Evolutionary conservation across 2,113 vertebrate species (phyloP), one percentile per base, ranked within the genome.

Genomic region (Accipiter virgatus): DNA sequence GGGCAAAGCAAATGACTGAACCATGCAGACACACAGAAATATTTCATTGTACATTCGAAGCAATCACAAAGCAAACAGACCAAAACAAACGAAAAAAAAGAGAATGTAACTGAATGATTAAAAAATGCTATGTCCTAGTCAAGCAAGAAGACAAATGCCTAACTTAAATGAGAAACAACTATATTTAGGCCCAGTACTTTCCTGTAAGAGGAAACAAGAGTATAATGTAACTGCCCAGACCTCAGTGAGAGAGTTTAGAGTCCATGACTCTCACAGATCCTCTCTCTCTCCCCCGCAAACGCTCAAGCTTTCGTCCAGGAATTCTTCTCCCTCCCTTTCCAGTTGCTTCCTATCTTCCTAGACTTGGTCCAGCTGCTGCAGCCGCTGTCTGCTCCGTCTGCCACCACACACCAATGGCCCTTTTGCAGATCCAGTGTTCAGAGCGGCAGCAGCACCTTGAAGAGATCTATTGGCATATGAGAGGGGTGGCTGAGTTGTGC

Each of bases 151-250:
- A 65, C 31, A 85, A 84, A 87, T 67, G 38, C 13, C 13, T 80
- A 53, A 66, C 74, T 87, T 79, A 90, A 38, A 85, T 67, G n/a
- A 70, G 62, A 81, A 93, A 58, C 22, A 63, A 31, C 43, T 75
- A 15, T 78, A 85, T 50, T 84, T 85, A 61, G 36, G 81, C 19
- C 53, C 8, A 7, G 16, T 74, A 48, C 70, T 78, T 96, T 96
- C 84, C 75, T 90, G 50, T 45, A 74, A 91, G 27, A 93, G 84
- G 70, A 93, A 94, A 93, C 16, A 56, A 65, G n/a, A 61, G 31
- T 18, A 15, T 45, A 85, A 40, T 10, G 25, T 48, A 23, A 40
- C 31, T 86, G 53, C 11, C 56, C 3, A 2, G 52, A 62, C 36
- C 72, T 67, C 82, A 77, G 10, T 40, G 66, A 75, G 38, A 73